These are phyloP conservation scores for Electrona antarctica DNA, from an alignment of 2,113 vertebrate genomes.

Conservation along the genomic window DNA sequence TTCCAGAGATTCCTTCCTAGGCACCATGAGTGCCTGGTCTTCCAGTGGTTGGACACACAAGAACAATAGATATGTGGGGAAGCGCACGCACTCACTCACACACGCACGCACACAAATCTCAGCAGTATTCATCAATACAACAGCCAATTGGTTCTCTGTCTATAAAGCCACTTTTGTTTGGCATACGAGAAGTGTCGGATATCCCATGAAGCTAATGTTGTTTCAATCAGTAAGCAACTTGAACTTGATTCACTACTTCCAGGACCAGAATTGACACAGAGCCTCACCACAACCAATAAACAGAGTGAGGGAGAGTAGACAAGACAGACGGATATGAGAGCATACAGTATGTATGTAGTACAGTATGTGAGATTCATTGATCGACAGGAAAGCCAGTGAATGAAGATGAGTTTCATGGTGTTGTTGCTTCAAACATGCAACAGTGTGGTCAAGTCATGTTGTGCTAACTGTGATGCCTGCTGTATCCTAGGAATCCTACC, in stretches of 20 bases:
- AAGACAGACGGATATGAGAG: no score
- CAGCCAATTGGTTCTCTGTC: background rate
- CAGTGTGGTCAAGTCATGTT: background rate
- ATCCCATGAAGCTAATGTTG: background rate
- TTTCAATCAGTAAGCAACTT: no score
- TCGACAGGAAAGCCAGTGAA: no score
- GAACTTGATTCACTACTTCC: no score
- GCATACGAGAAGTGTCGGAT: no score
- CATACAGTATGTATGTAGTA: no score
- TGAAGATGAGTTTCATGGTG: background rate
- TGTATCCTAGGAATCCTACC: conserved; percentile 89
- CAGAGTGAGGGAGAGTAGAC: no score
- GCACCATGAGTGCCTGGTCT: background rate
- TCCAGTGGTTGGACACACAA: background rate
- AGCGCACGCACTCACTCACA: background rate
- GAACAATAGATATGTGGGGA: background rate
- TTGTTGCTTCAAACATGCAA: background rate
- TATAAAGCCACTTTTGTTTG: background rate
- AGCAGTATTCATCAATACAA: background rate
- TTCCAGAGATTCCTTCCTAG: conserved; percentile 5
- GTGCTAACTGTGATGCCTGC: background rate
- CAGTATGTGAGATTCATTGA: no score
- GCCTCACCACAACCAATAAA: no score
- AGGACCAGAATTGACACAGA: no score
- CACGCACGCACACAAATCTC: background rate